Base-by-base conservation (phyloP, 2,113 vertebrate species). In the Brienomyrus longianalis region DNA sequence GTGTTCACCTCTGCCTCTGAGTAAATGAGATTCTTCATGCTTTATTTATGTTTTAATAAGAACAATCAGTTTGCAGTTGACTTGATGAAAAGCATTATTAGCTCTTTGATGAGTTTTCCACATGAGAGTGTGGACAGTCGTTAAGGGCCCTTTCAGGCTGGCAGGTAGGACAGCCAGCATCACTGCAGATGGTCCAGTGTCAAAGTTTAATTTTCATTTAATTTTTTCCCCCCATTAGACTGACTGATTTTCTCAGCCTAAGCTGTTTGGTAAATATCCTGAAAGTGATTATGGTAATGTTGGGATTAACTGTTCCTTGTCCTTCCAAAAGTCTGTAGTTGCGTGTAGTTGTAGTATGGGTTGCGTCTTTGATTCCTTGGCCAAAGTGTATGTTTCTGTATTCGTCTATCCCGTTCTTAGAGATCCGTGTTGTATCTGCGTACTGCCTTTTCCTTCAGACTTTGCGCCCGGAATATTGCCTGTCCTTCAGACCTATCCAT, bases 101-200 rank as follows among this genome's bases (percentile, higher is more conserved):
- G 95, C 95, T 96, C 95, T 97, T 97, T 98, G 97, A 98, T 98
- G 97, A 97, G 96, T 97, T 98, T 99, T 98, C 97, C 97, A 96
- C 96, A 96, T 95, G 95, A 96, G 95, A 96, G 97, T 96, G 91
- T 97, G 95, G 95, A 94, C 51, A 92, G 43, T 91, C 94, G 92
- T 94, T 94, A 92, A 93, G 90, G 91, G 92, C 50, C 74, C n/a
- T 88, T 91, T 93, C 45, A 87, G 35, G 48, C 90, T 90, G 48
- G 80, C 89, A 86, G 47, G 45, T 66, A 50, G 90, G 45, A 54
- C 87, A 84, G 21, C 66, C 85, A 48, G 74, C 35, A 91, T 70
- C 43, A 43, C 27, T 54, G 52, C 83, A 54, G 45, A 86, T 80
- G 35, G 59, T 88, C 23, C 54, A 70, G 56, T 54, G 21, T 52